These are phyloP conservation scores for Cotesia vestalis DNA, from an alignment of 1,140 invertebrate species.

Conservation along the genomic window DNA sequence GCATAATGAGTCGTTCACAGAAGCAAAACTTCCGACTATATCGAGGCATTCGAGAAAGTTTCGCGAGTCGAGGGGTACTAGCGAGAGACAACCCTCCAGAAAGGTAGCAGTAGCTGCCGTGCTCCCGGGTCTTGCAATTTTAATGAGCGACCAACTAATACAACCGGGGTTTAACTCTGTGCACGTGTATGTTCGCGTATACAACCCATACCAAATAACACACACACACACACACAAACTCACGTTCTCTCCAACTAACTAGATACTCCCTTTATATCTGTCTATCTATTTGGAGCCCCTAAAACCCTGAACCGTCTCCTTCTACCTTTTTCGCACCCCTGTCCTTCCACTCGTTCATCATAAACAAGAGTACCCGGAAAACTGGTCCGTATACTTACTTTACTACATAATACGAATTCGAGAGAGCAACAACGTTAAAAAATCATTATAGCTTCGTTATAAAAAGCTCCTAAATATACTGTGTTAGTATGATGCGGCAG, in stretches of 20 bases:
- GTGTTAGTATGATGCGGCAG: not conserved
- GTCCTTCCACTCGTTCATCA: slow-evolving; percentile 41
- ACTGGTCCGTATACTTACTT: slow-evolving; percentile 25
- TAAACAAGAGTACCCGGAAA: slow-evolving; percentile 41
- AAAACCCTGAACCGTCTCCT: too few relatives aligned
- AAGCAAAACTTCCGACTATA: slow-evolving; percentile 46
- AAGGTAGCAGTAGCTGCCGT: slow-evolving; percentile 2
- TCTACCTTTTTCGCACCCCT: slow-evolving; percentile 4
- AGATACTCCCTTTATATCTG: slow-evolving; percentile 24
- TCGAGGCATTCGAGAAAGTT: slow-evolving; percentile 53
- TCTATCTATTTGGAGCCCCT: too few relatives aligned
- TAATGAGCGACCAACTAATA: slow-evolving; percentile 52
- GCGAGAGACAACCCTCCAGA: slow-evolving; percentile 30
- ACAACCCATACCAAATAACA: not conserved
- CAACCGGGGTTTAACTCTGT: not conserved
- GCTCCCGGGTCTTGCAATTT: slow-evolving; percentile 51
- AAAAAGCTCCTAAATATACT: not conserved
- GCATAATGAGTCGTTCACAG: slow-evolving; percentile 55
- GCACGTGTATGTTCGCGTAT: not conserved
- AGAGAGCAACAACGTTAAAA: slow-evolving; percentile 34
- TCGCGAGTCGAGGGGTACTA: slow-evolving; percentile 30
- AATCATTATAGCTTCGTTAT: slow-evolving; percentile 33
- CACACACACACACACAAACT: too few relatives aligned
- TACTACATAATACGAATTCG: slow-evolving; percentile 33
- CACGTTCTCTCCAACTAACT: slow-evolving; percentile 31